phyloP scores from a whole-genome alignment of 1,140 invertebrate species.

The Hetaerina americana region DNA sequence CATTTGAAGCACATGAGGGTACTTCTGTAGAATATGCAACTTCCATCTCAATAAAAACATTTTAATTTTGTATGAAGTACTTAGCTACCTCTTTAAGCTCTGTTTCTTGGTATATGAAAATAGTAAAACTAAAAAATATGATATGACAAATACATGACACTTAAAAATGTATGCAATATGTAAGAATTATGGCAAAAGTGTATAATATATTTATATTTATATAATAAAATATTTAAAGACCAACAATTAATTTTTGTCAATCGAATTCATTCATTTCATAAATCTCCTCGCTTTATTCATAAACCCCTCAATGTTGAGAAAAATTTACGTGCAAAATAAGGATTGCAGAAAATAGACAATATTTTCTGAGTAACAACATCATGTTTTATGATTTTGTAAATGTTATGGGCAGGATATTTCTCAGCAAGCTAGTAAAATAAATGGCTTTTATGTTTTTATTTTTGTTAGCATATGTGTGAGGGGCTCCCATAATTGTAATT shows the following conservation, averaged over 20 bases:
- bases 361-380: not conserved
- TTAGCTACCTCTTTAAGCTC: not conserved
- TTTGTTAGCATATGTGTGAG: not conserved
- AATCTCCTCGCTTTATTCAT: not conserved
- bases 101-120: not conserved
- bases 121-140: not conserved
- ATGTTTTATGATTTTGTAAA: not conserved
- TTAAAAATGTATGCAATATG: not conserved
- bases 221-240: slow-evolving; percentile 1
- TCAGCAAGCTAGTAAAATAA: not conserved
- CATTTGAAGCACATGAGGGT: too few species aligned
- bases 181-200: not conserved
- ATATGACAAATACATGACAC: not conserved
- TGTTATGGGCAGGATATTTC: not conserved
- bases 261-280: not conserved
- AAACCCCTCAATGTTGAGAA: not conserved
- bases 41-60: not conserved
- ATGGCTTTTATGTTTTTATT: not conserved
- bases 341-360: not conserved
- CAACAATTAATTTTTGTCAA: not conserved
- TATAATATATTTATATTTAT: not conserved
- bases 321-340: not conserved
- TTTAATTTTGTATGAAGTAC: not conserved
- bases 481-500: not conserved
- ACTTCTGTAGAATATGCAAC: too few species aligned